A percentile compares a stretch with the other conserved stretches of the same genome.
phyloP scores from a whole-genome alignment of 2,888 invertebrate species.

The Catocala fraxini region DNA sequence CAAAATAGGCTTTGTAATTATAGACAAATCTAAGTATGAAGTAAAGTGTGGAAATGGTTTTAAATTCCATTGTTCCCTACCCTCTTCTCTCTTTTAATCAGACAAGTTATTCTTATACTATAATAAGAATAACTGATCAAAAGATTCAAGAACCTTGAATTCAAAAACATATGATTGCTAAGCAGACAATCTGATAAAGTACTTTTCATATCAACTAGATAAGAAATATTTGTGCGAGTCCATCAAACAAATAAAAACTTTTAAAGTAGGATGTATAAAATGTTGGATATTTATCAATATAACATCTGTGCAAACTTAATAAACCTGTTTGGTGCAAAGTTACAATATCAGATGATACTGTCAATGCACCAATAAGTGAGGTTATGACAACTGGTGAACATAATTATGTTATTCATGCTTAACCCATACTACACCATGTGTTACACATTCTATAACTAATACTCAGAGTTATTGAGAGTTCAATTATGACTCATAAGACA shows the following conservation, averaged over 20 bases:
- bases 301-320: neutral
- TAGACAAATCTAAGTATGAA: too few relatives aligned
- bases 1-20: too few relatives aligned
- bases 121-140: too few relatives aligned
- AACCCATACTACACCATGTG: too few relatives aligned
- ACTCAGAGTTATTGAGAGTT: neutral
- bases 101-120: too few relatives aligned
- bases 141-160: neutral
- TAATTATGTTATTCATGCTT: too few relatives aligned
- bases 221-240: neutral
- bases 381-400: neutral
- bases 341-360: neutral
- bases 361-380: neutral
- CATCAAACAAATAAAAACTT: neutral
- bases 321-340: neutral
- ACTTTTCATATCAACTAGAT: conserved; percentile 6
- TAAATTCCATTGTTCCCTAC: too few relatives aligned
- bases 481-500: neutral
- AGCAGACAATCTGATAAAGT: neutral
- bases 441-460: too few relatives aligned
- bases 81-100: too few relatives aligned
- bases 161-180: neutral
- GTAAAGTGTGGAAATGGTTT: too few relatives aligned
- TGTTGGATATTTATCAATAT: neutral
- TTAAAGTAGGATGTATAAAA: too few relatives aligned